These are phyloP conservation scores for Sebastes wilsoni DNA, from an alignment of 2,797 vertebrate species.

Conservation along the genomic window DNA sequence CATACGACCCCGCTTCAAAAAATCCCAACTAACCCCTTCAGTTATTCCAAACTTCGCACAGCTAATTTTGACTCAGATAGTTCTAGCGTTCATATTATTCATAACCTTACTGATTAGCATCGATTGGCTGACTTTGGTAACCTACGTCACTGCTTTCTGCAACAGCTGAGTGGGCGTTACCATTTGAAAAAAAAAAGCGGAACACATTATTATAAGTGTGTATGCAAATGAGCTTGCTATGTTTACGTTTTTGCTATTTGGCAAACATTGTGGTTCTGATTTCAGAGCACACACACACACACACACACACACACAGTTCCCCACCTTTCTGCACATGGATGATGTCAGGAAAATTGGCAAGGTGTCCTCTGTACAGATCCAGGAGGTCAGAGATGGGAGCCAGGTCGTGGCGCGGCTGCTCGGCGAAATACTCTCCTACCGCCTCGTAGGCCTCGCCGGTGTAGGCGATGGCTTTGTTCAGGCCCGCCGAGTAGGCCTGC, in stretches of 20 bases:
- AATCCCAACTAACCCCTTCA: no score
- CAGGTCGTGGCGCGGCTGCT: constrained; percentile 95
- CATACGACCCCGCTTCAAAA: no score
- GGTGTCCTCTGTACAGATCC: constrained; percentile 94
- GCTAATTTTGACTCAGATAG: no score
- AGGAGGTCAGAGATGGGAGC: constrained; percentile 94
- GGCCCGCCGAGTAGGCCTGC: constrained; percentile 87
- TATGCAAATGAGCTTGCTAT: background rate
- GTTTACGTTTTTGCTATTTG: background rate
- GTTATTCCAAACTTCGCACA: no score
- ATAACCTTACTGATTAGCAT: no score
- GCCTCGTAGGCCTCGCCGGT: constrained; percentile 92
- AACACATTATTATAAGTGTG: accelerated
- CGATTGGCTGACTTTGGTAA: no score
- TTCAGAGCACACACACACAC: background rate
- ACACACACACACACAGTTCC: constrained; percentile 5
- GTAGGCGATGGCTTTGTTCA: constrained; percentile 93
- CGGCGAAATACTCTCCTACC: constrained; percentile 94
- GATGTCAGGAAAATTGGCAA: constrained; percentile 98
- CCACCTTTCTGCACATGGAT: constrained; percentile 98
- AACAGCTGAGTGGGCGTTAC: no score
- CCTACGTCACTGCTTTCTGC: no score
- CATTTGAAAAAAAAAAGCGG: no score
- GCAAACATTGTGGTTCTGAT: background rate
- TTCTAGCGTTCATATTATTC: accelerated